Conservation (phyloP, 1,140 invertebrate genomes). For the Conopomorpha cramerella region DNA sequence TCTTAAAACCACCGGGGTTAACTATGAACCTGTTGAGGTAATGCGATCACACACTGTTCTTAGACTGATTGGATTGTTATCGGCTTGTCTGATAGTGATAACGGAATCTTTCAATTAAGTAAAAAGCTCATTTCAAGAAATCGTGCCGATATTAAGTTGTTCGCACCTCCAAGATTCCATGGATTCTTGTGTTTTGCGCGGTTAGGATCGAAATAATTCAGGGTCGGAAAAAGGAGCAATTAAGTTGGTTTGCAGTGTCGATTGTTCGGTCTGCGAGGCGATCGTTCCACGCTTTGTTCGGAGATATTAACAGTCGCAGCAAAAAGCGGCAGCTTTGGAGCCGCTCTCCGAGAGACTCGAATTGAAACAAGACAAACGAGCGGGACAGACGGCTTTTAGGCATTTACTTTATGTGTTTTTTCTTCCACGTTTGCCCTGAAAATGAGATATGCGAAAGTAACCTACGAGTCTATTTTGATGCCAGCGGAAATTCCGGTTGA, state of each 20-base stretch:
- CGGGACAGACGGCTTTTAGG: not conserved
- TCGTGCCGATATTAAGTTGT: no score
- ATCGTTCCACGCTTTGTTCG: constrained; percentile 34
- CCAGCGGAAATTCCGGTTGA: constrained; percentile 21
- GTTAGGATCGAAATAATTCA: constrained; percentile 24
- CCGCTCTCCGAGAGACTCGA: no score
- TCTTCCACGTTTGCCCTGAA: not conserved
- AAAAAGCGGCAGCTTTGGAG: constrained; percentile 19
- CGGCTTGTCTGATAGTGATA: not conserved
- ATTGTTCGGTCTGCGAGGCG: constrained; percentile 17
- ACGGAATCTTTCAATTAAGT: constrained; percentile 2
- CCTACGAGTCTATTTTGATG: no score
- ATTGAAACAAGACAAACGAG: constrained; percentile 1
- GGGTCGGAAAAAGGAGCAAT: constrained; percentile 27
- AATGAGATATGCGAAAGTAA: no score
- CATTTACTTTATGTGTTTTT: constrained; percentile 6
- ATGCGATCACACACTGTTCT: constrained; percentile 8
- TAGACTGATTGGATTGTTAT: constrained; percentile 4
- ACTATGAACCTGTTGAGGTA: constrained; percentile 21
- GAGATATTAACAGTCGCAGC: constrained; percentile 28
- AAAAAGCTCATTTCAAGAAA: no score
- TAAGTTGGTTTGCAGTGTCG: constrained; percentile 27
- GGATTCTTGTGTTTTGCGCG: constrained; percentile 4
- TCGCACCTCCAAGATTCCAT: no score
- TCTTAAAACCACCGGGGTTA: constrained; percentile 36